phyloP scores from a whole-genome alignment of 2,888 invertebrate genomes.

The Unio delphinus region DNA sequence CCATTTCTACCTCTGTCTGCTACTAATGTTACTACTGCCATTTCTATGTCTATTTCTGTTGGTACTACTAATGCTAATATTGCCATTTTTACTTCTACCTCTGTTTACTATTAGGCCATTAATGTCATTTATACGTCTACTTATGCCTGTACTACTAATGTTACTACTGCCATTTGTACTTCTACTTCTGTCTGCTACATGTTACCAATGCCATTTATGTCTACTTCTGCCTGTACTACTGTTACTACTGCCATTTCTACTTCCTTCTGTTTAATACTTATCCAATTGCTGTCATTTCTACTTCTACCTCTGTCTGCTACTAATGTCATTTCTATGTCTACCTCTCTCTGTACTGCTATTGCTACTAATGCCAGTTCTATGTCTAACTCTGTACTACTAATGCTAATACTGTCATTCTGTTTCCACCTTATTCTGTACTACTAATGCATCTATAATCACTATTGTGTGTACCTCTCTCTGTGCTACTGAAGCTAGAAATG shows the following conservation, averaged over 20 bases:
- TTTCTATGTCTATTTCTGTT: neutral
- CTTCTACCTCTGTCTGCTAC: neutral
- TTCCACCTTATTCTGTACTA: conserved; percentile 1
- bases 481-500: neutral
- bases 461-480: neutral
- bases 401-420: neutral
- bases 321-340: neutral
- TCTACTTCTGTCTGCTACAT: neutral
- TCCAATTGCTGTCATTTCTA: neutral
- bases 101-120: neutral
- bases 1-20: neutral
- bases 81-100: neutral
- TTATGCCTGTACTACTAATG: neutral
- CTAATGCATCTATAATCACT: neutral
- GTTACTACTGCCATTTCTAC: conserved; percentile 1
- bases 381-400: neutral
- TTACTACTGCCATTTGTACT: neutral
- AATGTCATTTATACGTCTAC: neutral
- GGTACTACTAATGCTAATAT: neutral
- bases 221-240: conserved; percentile 2
- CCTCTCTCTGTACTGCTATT: neutral
- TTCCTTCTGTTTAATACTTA: neutral
- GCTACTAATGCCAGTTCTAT: neutral
- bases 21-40: conserved; percentile 2
- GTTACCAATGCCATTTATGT: neutral